Conservation (phyloP, 2,797 vertebrate species). For the Micropoecilia bifurca region DNA sequence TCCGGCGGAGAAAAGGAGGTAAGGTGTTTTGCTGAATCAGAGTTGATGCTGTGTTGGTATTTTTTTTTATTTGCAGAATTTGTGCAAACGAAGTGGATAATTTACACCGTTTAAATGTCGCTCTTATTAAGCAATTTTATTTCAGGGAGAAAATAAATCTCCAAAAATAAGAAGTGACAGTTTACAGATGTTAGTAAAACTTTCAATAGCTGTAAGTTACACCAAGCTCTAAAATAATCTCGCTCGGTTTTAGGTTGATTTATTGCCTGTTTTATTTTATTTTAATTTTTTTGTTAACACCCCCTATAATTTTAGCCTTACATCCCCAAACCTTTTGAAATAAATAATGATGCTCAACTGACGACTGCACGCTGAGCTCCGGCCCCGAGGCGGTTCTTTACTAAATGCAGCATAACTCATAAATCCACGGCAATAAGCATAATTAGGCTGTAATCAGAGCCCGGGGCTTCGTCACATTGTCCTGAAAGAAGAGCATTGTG, state of each 20-base stretch:
- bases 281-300: background rate
- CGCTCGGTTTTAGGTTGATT: background rate
- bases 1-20: conserved; percentile 54
- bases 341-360: conserved; percentile 17
- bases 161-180: background rate
- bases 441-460: conserved; percentile 77
- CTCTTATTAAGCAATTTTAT: background rate
- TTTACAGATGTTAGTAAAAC: background rate
- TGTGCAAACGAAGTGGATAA: background rate
- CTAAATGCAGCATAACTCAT: conserved; percentile 58
- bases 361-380: conserved; percentile 14
- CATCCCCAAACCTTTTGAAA: background rate
- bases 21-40: conserved; percentile 40
- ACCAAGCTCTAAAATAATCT: background rate
- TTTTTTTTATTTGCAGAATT: background rate
- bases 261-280: background rate
- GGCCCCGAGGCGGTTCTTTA: conserved; percentile 39
- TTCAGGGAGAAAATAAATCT: background rate
- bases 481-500: conserved; percentile 53
- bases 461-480: conserved; percentile 60
- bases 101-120: background rate
- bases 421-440: conserved; percentile 79
- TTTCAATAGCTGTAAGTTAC: background rate
- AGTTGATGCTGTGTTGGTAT: background rate
- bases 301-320: background rate